Conservation (phyloP, 2,113 vertebrate genomes). For the Megaptera novaeangliae region DNA sequence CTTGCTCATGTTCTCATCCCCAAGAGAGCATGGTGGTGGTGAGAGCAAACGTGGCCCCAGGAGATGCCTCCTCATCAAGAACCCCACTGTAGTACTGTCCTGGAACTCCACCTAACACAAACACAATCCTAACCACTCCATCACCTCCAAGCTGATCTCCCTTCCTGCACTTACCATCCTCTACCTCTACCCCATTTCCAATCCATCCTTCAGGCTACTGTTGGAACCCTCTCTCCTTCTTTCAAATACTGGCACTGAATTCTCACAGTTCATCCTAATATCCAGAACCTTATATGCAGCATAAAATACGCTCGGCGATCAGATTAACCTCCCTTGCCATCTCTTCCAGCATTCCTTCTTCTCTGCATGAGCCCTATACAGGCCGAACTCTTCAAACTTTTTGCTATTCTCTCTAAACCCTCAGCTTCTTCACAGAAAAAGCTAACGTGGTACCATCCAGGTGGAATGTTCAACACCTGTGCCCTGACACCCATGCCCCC, state of each 20-base stretch:
- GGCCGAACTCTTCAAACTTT: not conserved
- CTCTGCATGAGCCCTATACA: not conserved
- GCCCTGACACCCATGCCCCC: not conserved
- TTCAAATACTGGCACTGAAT: not conserved
- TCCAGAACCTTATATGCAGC: not conserved
- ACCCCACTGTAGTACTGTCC: not conserved
- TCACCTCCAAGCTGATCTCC: not conserved
- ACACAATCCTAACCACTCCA: not conserved
- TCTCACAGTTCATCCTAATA: not conserved
- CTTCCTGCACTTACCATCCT: not conserved
- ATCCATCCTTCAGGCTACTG: not conserved
- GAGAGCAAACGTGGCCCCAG: fast-evolving
- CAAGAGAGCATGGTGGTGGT: not conserved
- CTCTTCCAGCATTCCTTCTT: not conserved
- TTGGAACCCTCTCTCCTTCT: not conserved
- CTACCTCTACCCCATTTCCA: not conserved
- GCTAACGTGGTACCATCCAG: not conserved
- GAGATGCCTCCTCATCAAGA: not conserved
- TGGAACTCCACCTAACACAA: not conserved
- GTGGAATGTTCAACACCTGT: not conserved
- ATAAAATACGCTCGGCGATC: not conserved
- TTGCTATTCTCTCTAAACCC: not conserved
- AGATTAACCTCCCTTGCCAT: not conserved
- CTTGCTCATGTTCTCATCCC: not conserved
- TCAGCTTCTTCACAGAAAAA: not conserved